Conservation (phyloP, 2,888 invertebrate species). For the Acrobasis consociella region DNA sequence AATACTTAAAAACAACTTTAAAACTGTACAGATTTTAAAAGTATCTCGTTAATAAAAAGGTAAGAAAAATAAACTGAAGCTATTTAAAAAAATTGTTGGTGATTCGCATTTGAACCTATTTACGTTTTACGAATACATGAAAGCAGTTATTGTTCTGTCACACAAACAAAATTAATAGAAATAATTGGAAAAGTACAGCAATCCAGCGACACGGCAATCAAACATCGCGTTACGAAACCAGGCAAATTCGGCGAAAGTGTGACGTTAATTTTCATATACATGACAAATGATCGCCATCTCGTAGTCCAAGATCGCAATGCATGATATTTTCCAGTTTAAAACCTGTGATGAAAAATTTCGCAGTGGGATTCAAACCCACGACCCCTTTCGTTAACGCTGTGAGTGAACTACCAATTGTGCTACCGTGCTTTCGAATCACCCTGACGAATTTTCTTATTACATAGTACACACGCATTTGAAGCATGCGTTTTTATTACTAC, state of each 20-base stretch:
- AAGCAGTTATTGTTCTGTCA: conserved; percentile 30
- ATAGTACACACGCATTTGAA: too few species aligned
- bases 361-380: too few species aligned
- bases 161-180: conserved; percentile 42
- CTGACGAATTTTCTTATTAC: too few species aligned
- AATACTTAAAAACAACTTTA: too few species aligned
- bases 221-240: conserved; percentile 64
- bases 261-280: conserved; percentile 71
- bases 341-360: too few species aligned
- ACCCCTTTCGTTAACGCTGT: too few species aligned
- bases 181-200: conserved; percentile 56
- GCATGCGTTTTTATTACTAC: too few species aligned
- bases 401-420: too few species aligned
- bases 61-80: too few species aligned
- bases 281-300: conserved; percentile 68
- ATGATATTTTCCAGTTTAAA: not conserved
- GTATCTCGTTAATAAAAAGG: too few species aligned
- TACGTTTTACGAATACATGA: not conserved
- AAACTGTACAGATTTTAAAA: too few species aligned
- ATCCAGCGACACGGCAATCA: conserved; percentile 54
- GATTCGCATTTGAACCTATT: not conserved
- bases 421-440: too few species aligned
- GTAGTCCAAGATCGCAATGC: conserved; percentile 46
- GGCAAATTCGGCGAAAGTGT: conserved; percentile 76
- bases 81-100: not conserved